Evolutionary conservation across 2,113 vertebrate species (phyloP), one percentile per base, ranked within the genome.

Genomic region (Thryonomys swinderianus): DNA sequence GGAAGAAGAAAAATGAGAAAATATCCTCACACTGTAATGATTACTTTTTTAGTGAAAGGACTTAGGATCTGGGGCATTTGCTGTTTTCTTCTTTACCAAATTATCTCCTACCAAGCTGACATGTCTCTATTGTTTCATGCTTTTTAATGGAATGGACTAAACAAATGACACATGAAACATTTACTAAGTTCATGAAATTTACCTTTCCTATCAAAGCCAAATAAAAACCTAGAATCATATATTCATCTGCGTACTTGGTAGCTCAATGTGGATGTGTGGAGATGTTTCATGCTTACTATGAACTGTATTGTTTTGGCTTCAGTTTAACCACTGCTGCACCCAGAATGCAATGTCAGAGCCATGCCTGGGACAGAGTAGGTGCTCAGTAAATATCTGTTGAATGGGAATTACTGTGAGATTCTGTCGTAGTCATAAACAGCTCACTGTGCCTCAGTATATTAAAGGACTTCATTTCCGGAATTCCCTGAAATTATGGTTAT

Each of bases 381-480:
- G 11, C 25, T 84, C 84, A 88, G 85, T 84, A 97, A 93, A 73
- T 95, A 80, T 87, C 53, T 88, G 59, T 45, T 84, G n/a, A 61
- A 40, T 88, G 32, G 21, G 12, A 88, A 74, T 85, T 89, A 57
- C 61, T 84, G 12, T 57, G 34, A 30, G 16, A 21, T 81, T 34
- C 40, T 92, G 55, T 21, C 79, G 18, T 45, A 67, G 61, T 79
- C 48, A 93, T 37, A 85, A 73, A 79, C n/a, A 79, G 59, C 27
- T 92, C 57, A 48, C 34, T 2, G 18, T 25, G 37, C 59, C 30
- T 17, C 1, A 92, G 9, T 21, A 57, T 74, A 69, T 48, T 69
- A 76, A 93, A 89, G 25, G 12, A 87, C 71, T 37, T 59, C 3
- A 83, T 82, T 95, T 76, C 66, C 82, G 66, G 51, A 69, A 42